phyloP scores from a whole-genome alignment of 2,888 invertebrate genomes.

The Carabus problematicus region DNA sequence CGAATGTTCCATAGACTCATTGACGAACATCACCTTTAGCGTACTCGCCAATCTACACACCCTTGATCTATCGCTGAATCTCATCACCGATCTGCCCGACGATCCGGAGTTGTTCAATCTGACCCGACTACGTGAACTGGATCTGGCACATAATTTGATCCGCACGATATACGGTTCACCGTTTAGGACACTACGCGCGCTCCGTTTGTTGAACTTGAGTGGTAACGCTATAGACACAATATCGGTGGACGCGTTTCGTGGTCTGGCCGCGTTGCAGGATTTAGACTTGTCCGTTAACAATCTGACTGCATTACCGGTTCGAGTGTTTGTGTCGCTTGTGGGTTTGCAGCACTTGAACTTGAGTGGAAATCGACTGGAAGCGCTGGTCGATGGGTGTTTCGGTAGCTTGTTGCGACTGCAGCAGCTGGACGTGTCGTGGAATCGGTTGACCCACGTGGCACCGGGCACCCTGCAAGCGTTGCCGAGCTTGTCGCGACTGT shows the following conservation, averaged over 20 bases:
- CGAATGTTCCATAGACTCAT: slow-evolving; percentile 15
- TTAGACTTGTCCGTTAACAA: slow-evolving; percentile 76
- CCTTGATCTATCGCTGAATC: slow-evolving; percentile 50
- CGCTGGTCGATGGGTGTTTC: slow-evolving; percentile 71
- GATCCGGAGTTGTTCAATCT: slow-evolving; percentile 49
- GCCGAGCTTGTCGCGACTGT: slow-evolving; percentile 77
- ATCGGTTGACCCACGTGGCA: slow-evolving; percentile 68
- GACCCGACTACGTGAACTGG: slow-evolving; percentile 63
- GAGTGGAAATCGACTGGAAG: slow-evolving; percentile 71
- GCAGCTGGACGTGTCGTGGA: slow-evolving; percentile 75
- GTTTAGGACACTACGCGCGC: slow-evolving; percentile 64
- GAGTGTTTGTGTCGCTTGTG: slow-evolving; percentile 65
- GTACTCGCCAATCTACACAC: slow-evolving; percentile 46
- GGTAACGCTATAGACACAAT: slow-evolving; percentile 70
- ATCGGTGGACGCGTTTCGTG: slow-evolving; percentile 66
- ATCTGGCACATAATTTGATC: slow-evolving; percentile 68
- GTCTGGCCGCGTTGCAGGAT: slow-evolving; percentile 68
- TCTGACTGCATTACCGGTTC: slow-evolving; percentile 64
- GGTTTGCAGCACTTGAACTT: slow-evolving; percentile 75
- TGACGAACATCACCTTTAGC: slow-evolving; percentile 36
- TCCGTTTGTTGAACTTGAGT: slow-evolving; percentile 73
- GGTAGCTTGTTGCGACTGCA: slow-evolving; percentile 68
- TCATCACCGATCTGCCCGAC: slow-evolving; percentile 46
- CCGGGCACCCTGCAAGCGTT: slow-evolving; percentile 74
- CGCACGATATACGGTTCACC: slow-evolving; percentile 62